A percentile compares a stretch with the other conserved stretches of the same genome.
phyloP scores from a whole-genome alignment of 2,888 invertebrate genomes.

The Trissolcus brochymenae region DNA sequence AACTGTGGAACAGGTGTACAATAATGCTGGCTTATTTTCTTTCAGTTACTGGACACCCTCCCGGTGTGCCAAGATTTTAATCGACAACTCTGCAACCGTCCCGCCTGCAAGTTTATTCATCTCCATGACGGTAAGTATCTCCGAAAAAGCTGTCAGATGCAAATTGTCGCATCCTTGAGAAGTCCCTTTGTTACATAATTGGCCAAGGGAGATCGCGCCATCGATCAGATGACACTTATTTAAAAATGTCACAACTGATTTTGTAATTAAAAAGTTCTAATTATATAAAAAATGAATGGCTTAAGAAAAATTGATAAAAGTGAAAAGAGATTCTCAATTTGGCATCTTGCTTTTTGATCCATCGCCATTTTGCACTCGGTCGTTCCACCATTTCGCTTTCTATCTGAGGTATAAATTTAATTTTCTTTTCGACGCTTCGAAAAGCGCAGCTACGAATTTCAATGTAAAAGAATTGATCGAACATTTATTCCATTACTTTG shows the following conservation, averaged over 20 bases:
- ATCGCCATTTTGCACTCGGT: neutral
- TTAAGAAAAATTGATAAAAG: no score
- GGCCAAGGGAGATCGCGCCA: neutral
- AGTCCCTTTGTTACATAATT: slow-evolving; percentile 10
- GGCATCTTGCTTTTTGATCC: no score
- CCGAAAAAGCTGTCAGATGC: slow-evolving; percentile 38
- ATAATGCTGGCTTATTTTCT: slow-evolving; percentile 76
- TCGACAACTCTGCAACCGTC: slow-evolving; percentile 96
- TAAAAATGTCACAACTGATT: no score
- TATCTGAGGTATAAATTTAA: slow-evolving; percentile 8
- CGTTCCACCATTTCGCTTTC: slow-evolving; percentile 11
- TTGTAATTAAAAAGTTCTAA: no score
- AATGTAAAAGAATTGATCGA: slow-evolving; percentile 25
- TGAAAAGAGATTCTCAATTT: no score
- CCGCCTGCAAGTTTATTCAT: slow-evolving; percentile 99
- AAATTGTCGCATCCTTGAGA: slow-evolving; percentile 18
- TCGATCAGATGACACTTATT: no score
- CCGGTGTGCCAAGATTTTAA: slow-evolving; percentile 99
- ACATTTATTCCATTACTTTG: slow-evolving; percentile 10
- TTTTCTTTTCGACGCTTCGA: slow-evolving; percentile 2
- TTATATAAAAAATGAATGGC: no score
- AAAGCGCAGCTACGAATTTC: neutral
- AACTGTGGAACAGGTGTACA: slow-evolving; percentile 61
- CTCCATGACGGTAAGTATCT: slow-evolving; percentile 91
- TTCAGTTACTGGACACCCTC: slow-evolving; percentile 99